These are phyloP conservation scores for Brachionus plicatilis DNA, from an alignment of 1,140 invertebrate genomes.

Conservation along the genomic window DNA sequence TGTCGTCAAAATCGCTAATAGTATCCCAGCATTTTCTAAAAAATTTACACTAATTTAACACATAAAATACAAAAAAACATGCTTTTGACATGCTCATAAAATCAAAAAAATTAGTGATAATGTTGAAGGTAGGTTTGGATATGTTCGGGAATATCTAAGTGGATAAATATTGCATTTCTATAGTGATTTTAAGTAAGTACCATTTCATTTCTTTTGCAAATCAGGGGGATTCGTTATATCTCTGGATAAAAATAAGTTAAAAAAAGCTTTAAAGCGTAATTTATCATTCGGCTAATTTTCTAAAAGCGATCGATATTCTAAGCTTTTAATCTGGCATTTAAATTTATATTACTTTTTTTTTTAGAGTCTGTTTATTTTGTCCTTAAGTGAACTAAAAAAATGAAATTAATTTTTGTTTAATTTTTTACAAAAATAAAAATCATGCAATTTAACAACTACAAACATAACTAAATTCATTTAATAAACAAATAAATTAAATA, in stretches of 20 bases:
- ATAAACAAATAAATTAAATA: not conserved
- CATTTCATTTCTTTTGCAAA: not conserved
- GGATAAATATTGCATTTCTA: not conserved
- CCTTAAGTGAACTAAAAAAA: conserved; percentile 7
- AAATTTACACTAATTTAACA: not conserved
- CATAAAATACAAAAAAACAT: not conserved
- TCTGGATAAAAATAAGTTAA: conserved; percentile 1
- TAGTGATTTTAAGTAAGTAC: not conserved
- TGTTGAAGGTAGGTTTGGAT: not conserved
- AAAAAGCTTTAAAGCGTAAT: not conserved
- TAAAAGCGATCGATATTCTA: not conserved
- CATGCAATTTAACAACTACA: not conserved
- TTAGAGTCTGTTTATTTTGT: not conserved
- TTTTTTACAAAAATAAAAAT: not conserved
- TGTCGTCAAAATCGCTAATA: not conserved
- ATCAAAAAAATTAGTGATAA: not conserved
- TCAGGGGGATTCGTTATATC: not conserved
- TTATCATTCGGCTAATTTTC: not conserved
- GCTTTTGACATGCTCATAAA: not conserved
- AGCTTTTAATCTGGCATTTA: not conserved
- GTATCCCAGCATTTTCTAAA: not conserved
- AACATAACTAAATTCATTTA: too few species aligned
- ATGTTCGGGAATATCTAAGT: not conserved
- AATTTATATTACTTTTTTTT: not conserved
- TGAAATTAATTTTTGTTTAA: not conserved